Conservation (phyloP, 2,888 invertebrate genomes). For the Sylvicola fuscatus region DNA sequence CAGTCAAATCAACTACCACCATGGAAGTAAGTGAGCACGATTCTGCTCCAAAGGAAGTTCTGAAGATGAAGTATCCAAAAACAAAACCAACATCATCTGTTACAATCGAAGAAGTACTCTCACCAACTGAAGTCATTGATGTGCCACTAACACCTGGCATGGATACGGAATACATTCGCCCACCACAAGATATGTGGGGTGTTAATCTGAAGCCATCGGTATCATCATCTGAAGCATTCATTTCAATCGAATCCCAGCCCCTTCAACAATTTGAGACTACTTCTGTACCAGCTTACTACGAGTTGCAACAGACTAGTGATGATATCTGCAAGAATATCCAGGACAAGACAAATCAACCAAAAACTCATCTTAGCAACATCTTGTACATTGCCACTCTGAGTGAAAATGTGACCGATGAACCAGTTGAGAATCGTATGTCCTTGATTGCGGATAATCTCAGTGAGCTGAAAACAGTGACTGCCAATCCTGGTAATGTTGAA, state of each 20-base stretch:
- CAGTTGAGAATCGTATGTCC: constrained; percentile 30
- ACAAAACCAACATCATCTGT: constrained; percentile 26
- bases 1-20: not conserved
- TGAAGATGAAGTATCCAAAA: constrained; percentile 3
- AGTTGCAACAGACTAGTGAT: constrained; percentile 32
- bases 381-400: constrained; percentile 38
- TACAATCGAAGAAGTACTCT: constrained; percentile 30
- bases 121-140: constrained; percentile 25
- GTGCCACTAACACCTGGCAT: constrained; percentile 29
- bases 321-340: constrained; percentile 32
- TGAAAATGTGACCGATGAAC: constrained; percentile 31
- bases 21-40: not conserved
- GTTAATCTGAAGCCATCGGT: constrained; percentile 9
- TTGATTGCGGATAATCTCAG: constrained; percentile 31
- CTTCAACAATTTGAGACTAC: constrained; percentile 2
- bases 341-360: constrained; percentile 30
- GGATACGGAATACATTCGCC: constrained; percentile 14
- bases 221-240: constrained; percentile 4
- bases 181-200: constrained; percentile 15
- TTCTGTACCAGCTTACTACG: constrained; percentile 14
- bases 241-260: constrained; percentile 3
- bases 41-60: constrained; percentile 5
- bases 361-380: constrained; percentile 36
- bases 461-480: constrained; percentile 23
- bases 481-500: constrained; percentile 10